Conservation (phyloP, 2,888 invertebrate species). For the Tipula unca region DNA sequence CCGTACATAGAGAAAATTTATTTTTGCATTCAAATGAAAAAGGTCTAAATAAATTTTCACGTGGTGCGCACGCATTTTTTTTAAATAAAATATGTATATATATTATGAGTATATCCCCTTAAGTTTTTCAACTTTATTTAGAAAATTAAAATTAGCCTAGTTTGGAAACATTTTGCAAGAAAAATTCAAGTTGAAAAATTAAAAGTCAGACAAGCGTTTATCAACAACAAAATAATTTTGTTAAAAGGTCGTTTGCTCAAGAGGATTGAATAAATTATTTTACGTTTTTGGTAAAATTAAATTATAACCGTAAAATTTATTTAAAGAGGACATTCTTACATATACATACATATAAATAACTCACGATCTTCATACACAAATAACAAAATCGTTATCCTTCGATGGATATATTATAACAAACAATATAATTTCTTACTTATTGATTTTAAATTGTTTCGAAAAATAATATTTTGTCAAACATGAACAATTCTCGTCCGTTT, state of each 20-base stretch:
- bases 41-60: neutral
- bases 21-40: neutral
- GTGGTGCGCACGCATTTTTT: neutral
- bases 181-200: neutral
- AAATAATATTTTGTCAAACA: constrained; percentile 15
- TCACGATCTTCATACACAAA: neutral
- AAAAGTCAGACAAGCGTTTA: neutral
- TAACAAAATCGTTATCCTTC: neutral
- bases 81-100: neutral
- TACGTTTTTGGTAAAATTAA: neutral
- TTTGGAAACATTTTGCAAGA: neutral
- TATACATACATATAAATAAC: neutral
- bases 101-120: neutral
- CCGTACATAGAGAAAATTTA: neutral
- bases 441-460: constrained; percentile 15
- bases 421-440: constrained; percentile 14
- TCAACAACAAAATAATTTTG: neutral
- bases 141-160: neutral
- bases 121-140: neutral
- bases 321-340: neutral
- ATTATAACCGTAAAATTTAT: neutral
- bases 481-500: neutral
- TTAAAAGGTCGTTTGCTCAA: neutral
- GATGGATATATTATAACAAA: neutral
- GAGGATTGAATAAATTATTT: neutral